Evolutionary conservation across 2,888 invertebrate genomes (phyloP), one percentile per base, ranked within the genome.

Genomic region (Pheosia gnoma): DNA sequence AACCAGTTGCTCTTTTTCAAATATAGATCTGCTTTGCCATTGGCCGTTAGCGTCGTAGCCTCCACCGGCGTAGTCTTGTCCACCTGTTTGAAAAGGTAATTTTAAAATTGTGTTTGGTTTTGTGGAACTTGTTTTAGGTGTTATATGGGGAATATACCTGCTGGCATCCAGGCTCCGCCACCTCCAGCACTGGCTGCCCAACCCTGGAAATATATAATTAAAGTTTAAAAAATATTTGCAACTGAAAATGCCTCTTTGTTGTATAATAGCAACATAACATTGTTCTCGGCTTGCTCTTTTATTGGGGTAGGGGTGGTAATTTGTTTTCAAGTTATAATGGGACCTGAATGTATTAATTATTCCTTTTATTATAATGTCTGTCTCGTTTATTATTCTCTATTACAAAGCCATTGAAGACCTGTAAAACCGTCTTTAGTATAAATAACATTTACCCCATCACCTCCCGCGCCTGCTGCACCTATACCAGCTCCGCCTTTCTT

Each of bases 151-250:
- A 88, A 81, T 77, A 89, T 90, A 92, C 91, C 91, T 91, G 91
- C 91, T 67, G 94, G 91, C 81, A 94, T 92, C 83, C 94, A 93
- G 4, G 86, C 85, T 0, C 94, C 91, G 0, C 94, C 92, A 1
- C 90, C 88, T 0, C 89, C 91, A 0, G 93, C 91, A 49, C 90
- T 86, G 0, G 93, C 86, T 10, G 90, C 86, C 82, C 92, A 95
- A 3, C 94, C 92, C 85, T 94, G 75, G n/a, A 64, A 80, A 82
- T 68, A 83, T 37, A 57, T 25, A 43, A 37, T 62, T 38, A 61
- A 59, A 62, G 65, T 37, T n/a, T 54, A 41, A 5, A 41, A 45
- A 5, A n/a, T 3, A 2, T 9, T 47, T 47, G 47, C n/a, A n/a
- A 47, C 4, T n/a, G 6, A 47, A 11, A n/a, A 47, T n/a, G 47